Percentiles rank a stretch among this genome's conserved stretches.
These are phyloP conservation scores for Grammatotria lemairii DNA, from an alignment of 2,113 vertebrate species.

Conservation along the genomic window DNA sequence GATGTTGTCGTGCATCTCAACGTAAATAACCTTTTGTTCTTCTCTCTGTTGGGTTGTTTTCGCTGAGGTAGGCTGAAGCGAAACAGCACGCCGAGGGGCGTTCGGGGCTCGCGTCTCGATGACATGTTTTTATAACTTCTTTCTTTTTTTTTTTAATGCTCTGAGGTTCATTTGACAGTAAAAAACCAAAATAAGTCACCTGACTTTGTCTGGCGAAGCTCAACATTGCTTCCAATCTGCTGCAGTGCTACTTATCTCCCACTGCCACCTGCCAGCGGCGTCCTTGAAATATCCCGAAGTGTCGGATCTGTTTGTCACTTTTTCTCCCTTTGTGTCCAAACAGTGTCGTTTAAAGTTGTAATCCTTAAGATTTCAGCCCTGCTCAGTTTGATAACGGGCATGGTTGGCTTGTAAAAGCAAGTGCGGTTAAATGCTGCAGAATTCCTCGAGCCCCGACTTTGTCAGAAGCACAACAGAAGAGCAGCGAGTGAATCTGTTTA, in stretches of 20 bases:
- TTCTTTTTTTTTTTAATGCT: neutral
- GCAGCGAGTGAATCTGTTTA: neutral
- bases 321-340: neutral
- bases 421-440: neutral
- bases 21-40: constrained; percentile 13
- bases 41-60: neutral
- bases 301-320: neutral
- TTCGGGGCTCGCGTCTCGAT: neutral
- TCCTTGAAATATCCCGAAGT: neutral
- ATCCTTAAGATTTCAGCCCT: neutral
- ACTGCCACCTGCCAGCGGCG: neutral
- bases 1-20: neutral
- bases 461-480: neutral
- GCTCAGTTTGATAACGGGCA: neutral
- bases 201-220: neutral
- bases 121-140: neutral
- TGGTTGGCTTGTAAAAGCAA: neutral
- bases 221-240: neutral
- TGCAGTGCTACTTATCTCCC: neutral
- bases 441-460: neutral
- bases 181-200: neutral
- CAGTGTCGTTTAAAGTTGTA: neutral
- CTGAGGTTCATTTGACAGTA: neutral
- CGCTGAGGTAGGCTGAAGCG: neutral
- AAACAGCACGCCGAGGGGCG: neutral